These are phyloP conservation scores for Diplolepis rosae DNA, from an alignment of 2,888 invertebrate genomes.

Conservation along the genomic window DNA sequence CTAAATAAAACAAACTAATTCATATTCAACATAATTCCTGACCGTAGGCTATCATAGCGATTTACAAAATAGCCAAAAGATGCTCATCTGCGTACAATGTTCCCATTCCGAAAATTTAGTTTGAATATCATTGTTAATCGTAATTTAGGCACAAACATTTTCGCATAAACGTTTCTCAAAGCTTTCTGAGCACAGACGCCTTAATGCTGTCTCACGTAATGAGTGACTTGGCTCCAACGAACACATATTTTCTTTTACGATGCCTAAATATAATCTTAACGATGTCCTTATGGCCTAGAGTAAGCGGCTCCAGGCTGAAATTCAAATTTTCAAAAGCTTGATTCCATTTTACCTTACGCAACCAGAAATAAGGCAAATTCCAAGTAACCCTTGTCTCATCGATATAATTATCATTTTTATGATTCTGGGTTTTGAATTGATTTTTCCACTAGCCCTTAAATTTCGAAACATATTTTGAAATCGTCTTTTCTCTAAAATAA, in stretches of 20 bases:
- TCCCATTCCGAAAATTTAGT: constrained; percentile 9
- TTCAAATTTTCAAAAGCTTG: constrained; percentile 52
- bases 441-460: no score
- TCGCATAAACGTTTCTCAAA: constrained; percentile 38
- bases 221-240: constrained; percentile 72
- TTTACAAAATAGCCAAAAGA: background rate
- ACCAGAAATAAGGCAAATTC: constrained; percentile 35
- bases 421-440: background rate
- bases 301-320: constrained; percentile 50
- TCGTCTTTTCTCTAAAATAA: no score
- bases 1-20: no score
- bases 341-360: constrained; percentile 3
- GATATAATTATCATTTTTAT: background rate
- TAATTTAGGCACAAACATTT: constrained; percentile 1
- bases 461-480: no score
- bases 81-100: background rate
- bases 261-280: constrained; percentile 73
- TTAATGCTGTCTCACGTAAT: constrained; percentile 72
- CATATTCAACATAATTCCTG: no score
- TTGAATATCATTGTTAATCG: constrained; percentile 18
- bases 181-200: constrained; percentile 52
- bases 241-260: constrained; percentile 73
- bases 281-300: constrained; percentile 67
- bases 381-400: constrained; percentile 33
- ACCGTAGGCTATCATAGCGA: no score